Evolutionary conservation across 2,113 vertebrate species (phyloP).

Genomic region (Myotis brandtii): DNA sequence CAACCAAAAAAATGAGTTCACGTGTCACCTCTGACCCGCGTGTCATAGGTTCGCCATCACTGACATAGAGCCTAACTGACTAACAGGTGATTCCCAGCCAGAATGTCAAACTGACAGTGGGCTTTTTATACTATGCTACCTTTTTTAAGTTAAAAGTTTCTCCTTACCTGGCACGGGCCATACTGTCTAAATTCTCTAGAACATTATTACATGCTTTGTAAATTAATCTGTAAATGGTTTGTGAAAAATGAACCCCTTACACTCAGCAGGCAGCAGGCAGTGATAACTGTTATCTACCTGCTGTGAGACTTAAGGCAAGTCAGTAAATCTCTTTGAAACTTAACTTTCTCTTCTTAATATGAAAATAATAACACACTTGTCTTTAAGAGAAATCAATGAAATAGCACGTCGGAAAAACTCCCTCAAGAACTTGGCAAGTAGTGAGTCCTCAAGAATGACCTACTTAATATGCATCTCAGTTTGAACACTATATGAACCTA

Average conservation of each 20-base stretch:
- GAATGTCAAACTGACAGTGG: background rate
- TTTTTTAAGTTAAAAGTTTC: background rate
- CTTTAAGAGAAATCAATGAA: conserved; percentile 50
- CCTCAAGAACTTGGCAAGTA: background rate
- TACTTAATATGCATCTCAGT: background rate
- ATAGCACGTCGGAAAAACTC: background rate
- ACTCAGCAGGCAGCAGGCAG: conserved; percentile 44
- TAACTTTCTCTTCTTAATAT: conserved; percentile 67
- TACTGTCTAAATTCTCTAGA: background rate
- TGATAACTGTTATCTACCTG: conserved; percentile 62
- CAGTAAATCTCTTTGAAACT: conserved; percentile 74
- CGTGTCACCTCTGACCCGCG: too few relatives aligned
- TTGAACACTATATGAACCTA: background rate
- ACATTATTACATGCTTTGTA: conserved; percentile 59
- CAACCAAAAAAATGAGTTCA: too few relatives aligned
- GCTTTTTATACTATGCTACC: background rate
- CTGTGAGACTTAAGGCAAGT: conserved; percentile 71
- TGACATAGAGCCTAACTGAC: too few relatives aligned
- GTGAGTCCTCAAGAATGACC: background rate
- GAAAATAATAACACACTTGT: conserved; percentile 43
- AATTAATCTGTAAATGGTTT: conserved; percentile 68
- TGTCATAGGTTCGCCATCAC: too few relatives aligned
- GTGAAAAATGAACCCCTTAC: conserved; percentile 58
- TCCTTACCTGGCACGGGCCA: background rate
- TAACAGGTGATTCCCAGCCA: background rate